Evolutionary conservation across 2,888 invertebrate genomes (phyloP).

Genomic region (Cryptus viduatorius): DNA sequence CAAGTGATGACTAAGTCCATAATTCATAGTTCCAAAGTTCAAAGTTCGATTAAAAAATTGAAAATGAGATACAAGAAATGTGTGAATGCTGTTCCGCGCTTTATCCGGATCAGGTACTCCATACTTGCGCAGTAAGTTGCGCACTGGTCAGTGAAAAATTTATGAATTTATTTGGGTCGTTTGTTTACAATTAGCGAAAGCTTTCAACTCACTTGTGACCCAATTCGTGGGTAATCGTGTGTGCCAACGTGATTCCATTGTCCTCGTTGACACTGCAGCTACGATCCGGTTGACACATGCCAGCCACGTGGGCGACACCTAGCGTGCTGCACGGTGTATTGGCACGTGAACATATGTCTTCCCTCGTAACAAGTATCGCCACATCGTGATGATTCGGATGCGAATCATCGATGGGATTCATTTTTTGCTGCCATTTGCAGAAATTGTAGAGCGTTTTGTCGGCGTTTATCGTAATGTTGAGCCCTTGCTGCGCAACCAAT

Average conservation of each 20-base stretch:
- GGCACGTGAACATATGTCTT: constrained; percentile 86
- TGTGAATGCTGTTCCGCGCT: constrained; percentile 3
- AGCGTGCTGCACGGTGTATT: constrained; percentile 87
- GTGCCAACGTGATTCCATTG: constrained; percentile 88
- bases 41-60: neutral
- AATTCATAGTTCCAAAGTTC: neutral
- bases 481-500: constrained; percentile 85
- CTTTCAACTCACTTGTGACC: constrained; percentile 88
- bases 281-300: constrained; percentile 88
- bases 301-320: constrained; percentile 89
- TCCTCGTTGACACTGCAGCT: constrained; percentile 90
- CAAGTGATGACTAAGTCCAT: no score
- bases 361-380: constrained; percentile 92
- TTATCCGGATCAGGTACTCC: neutral
- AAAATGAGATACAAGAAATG: constrained; percentile 9
- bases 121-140: neutral
- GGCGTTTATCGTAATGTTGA: constrained; percentile 92
- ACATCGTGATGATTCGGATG: constrained; percentile 96
- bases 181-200: constrained; percentile 26
- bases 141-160: constrained; percentile 11
- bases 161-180: constrained; percentile 7
- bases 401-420: constrained; percentile 91
- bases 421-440: constrained; percentile 90
- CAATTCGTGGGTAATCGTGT: constrained; percentile 89
- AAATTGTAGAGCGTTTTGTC: constrained; percentile 93